Percentiles rank a stretch among this genome's conserved stretches.
These are phyloP conservation scores for Diadumene lineata DNA, from an alignment of 92 coral and sea anemone genomes.

Conservation along the genomic window DNA sequence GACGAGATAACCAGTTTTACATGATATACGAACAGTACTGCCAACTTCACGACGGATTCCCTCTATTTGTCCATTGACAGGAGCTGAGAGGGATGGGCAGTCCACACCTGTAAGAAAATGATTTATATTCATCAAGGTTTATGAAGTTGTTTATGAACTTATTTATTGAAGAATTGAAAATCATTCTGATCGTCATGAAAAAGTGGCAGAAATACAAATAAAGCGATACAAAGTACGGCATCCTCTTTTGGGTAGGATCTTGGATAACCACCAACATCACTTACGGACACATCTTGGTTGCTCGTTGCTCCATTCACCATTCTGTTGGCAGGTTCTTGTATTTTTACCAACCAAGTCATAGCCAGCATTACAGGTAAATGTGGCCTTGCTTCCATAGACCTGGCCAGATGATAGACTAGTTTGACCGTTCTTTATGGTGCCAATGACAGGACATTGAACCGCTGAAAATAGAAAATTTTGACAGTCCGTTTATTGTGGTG, in stretches of 20 bases:
- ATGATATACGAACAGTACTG: constrained; percentile 93
- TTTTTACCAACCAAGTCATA: constrained; percentile 66
- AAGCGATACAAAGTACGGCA: too few relatives aligned
- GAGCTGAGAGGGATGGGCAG: constrained; percentile 83
- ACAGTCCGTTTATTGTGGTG: too few relatives aligned
- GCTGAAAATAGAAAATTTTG: constrained; percentile 39
- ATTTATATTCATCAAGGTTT: too few relatives aligned
- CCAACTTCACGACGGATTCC: constrained; percentile 90
- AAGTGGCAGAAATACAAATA: too few relatives aligned
- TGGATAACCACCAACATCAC: constrained; percentile 45
- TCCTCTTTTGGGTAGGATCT: too few relatives aligned
- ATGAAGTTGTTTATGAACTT: too few relatives aligned
- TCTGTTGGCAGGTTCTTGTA: constrained; percentile 66
- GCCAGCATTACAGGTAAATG: constrained; percentile 66
- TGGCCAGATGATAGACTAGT: constrained; percentile 61
- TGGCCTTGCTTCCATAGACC: constrained; percentile 69
- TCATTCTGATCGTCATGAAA: background rate
- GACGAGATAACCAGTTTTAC: constrained; percentile 76
- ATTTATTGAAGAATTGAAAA: background rate
- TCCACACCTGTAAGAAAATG: constrained; percentile 59
- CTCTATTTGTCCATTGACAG: constrained; percentile 78
- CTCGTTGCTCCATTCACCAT: constrained; percentile 70
- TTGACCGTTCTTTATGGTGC: constrained; percentile 70
- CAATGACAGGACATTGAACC: constrained; percentile 73
- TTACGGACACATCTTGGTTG: constrained; percentile 95